Evolutionary conservation across 2,888 invertebrate genomes (phyloP), one percentile per base, ranked within the genome.

Genomic region (Amphipoea lucens): DNA sequence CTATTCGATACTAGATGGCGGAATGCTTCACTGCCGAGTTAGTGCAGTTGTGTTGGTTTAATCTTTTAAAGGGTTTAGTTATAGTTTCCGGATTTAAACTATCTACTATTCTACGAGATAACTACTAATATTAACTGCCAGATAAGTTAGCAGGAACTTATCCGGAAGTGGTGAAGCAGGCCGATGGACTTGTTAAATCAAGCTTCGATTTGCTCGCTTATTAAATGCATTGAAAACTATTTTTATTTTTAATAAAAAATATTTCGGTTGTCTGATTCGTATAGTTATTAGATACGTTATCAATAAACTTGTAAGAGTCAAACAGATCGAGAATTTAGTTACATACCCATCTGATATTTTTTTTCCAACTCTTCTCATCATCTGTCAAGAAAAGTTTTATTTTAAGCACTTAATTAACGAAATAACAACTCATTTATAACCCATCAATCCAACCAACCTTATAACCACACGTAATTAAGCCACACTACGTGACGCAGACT

Each of bases 1-100:
- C 93, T 91, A 92, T 86, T 90, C 92, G 91, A 91, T 92, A 91
- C 92, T 91, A 93, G 93, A 91, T 92, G 93, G 93, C 93, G 83
- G 81, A 72, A 74, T 78, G 65, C 54, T 79, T 85, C 63, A 77
- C 17, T 71, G 42, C 45, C 54, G 2, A 20, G 57, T 42, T 68
- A 42, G 29, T 62, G 20, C 9, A 73, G 45, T 29, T 36, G 2
- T 23, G 12, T 23, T 29, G 23, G 45, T 4, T 54, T n/a, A 57
- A 23, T 9, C 23, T 7, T 29, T 20, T 2, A 42, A 7, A 42
- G 12, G 36, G 14, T 40, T 42, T 51, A 42, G 23, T 74, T 48
- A n/a, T 36, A 20, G 62, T 3, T 2, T 23, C 6, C 20, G 2
- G 20, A 51, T 40, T 45, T 57, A 1, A 7, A 72, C 42, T 54